Evolutionary conservation across 2,888 invertebrate genomes (phyloP), one percentile per base, ranked within the genome.

Genomic region (Dicyrtomina minuta): DNA sequence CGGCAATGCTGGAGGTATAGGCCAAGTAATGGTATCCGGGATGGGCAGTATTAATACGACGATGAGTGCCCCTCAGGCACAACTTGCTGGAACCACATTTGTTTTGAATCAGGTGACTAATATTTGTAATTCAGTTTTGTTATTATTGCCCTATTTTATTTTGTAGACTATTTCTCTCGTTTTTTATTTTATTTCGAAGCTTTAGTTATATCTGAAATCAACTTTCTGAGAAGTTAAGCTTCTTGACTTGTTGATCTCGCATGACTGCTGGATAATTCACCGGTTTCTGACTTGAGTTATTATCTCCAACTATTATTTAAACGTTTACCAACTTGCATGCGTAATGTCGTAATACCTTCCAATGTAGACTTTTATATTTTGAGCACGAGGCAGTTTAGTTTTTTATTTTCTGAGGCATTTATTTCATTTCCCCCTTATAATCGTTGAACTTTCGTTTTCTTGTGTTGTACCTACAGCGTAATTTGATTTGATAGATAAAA

Each of bases 101-200:
- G 75, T 78, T 60, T 68, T 78, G 26, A 78, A 78, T 65, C 78
- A 78, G 73, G 78, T 78, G 71, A 71, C 65, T 58, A 6, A 43
- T 44, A 13, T 56, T 3, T 4, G 0, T 27, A 56, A 1, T 22
- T 8, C 24, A n/a, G 1, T 51, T 12, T 41, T 17, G 13, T 41
- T 20, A 58, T 39, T 20, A 10, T 39, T 39, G 13, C n/a, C 5
- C 26, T 33, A n/a, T 58, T n/a, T 17, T 15, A 53, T 24, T n/a
- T 20, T 22, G 13, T 55, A 27, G 27, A 24, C 2, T 56, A 27
- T 56, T 56, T 56, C 2, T 13, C 10, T 41, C n/a, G 17, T 44
- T 44, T 44, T 56, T 56, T 5, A 33, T 56, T 12, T 33, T 27
- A 17, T 39, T 39, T 58, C 41, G 41, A 51, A 51, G 51, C 51